Conservation (phyloP, 2,888 invertebrate species). For the Aphodius sticticus region DNA sequence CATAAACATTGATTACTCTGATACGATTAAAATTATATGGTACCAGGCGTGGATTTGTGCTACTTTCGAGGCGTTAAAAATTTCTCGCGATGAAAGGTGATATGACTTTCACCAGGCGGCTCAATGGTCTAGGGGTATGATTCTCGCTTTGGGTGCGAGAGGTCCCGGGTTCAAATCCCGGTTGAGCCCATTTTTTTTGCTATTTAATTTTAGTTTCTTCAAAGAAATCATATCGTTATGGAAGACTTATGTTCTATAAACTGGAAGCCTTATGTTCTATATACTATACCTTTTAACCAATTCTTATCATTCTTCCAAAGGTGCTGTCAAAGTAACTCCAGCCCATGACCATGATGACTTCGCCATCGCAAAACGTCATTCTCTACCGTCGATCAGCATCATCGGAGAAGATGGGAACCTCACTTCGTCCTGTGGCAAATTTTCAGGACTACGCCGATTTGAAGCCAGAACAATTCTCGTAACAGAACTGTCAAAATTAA, state of each 20-base stretch:
- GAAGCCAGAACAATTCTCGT: conserved; percentile 85
- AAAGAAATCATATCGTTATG: too few species aligned
- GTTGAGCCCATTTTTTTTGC: conserved; percentile 55
- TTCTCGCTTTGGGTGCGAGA: conserved; percentile 64
- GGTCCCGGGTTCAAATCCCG: conserved; percentile 63
- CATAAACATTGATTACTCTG: too few species aligned
- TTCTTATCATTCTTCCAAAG: conserved; percentile 56
- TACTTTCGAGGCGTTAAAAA: too few species aligned
- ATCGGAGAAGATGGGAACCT: conserved; percentile 92
- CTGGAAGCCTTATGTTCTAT: too few species aligned
- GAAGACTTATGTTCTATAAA: too few species aligned
- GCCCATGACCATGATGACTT: conserved; percentile 98
- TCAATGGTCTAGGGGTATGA: conserved; percentile 63
- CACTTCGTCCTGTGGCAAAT: conserved; percentile 79
- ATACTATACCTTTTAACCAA: not conserved
- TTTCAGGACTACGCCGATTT: conserved; percentile 86
- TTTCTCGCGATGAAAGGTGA: too few species aligned
- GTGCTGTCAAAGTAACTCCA: conserved; percentile 98
- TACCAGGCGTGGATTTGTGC: too few species aligned
- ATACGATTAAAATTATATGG: too few species aligned
- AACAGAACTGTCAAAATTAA: conserved; percentile 75
- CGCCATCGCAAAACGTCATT: conserved; percentile 90
- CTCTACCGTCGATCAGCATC: conserved; percentile 85
- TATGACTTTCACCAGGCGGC: conserved; percentile 46
- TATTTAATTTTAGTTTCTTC: too few species aligned